These are phyloP conservation scores for rabbit (Oryctolagus cuniculus) DNA, from an alignment of 2,113 vertebrate genomes.

Conservation along the genomic window DNA sequence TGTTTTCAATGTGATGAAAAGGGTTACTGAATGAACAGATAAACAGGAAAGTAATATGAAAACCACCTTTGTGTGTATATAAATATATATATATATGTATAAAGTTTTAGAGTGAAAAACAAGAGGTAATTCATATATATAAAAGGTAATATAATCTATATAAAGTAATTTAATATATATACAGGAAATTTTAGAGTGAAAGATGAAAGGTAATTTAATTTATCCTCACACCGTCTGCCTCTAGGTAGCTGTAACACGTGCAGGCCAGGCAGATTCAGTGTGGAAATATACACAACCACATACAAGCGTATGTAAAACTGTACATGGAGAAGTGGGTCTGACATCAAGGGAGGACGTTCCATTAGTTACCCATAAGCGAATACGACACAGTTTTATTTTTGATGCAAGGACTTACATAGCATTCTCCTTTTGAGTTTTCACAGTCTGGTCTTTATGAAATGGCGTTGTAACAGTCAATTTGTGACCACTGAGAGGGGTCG, in stretches of 20 bases:
- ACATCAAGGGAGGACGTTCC: not conserved
- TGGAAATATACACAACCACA: not conserved
- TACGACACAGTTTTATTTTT: not conserved
- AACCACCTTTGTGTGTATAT: not conserved
- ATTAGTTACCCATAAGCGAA: constrained; percentile 14
- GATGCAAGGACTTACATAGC: constrained; percentile 90
- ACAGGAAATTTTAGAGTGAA: not conserved
- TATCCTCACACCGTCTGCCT: not conserved
- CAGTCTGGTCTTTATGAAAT: constrained; percentile 90
- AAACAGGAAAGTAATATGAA: not conserved
- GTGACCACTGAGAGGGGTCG: constrained; percentile 91
- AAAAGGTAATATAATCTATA: no score
- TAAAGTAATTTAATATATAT: no score
- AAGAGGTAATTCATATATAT: not conserved
- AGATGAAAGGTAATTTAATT: not conserved
- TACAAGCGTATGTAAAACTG: not conserved
- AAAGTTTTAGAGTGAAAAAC: not conserved
- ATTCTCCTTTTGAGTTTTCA: constrained; percentile 95
- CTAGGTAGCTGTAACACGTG: not conserved
- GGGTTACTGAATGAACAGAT: constrained; percentile 3
- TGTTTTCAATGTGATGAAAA: constrained; percentile 36
- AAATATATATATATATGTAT: no score
- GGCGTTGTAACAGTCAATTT: constrained; percentile 90
- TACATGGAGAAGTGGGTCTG: not conserved
- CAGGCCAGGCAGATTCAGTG: not conserved